Evolutionary conservation across 2,113 vertebrate genomes (phyloP).

Genomic region (Rhabdornis inornatus): DNA sequence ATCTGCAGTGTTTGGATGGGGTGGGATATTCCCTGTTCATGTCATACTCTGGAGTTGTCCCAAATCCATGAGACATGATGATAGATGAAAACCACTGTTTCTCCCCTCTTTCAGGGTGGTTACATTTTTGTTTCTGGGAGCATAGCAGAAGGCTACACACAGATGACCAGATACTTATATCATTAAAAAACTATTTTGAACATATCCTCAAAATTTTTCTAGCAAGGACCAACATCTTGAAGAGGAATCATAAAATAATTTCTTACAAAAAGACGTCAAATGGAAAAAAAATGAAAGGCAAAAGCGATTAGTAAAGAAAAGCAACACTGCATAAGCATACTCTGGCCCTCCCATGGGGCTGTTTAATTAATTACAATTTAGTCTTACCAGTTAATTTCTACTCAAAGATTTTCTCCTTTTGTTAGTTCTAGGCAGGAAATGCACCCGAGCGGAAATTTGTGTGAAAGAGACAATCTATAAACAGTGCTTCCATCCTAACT

Average conservation of each 20-base stretch:
- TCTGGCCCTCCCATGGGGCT: not conserved
- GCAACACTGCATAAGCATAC: not conserved
- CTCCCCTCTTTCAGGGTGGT: not conserved
- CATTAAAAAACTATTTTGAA: not conserved
- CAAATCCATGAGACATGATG: not conserved
- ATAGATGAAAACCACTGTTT: not conserved
- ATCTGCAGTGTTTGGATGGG: not conserved
- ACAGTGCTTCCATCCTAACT: not conserved
- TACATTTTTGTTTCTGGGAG: not conserved
- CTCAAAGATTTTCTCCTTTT: not conserved
- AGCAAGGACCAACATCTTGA: not conserved
- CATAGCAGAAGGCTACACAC: not conserved
- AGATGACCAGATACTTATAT: not conserved
- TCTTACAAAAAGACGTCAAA: not conserved
- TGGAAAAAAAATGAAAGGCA: not conserved
- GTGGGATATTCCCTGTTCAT: not conserved
- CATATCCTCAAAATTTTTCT: not conserved
- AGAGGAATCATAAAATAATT: not conserved
- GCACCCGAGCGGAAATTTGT: not conserved
- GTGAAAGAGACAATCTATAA: constrained; percentile 12
- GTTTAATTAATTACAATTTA: not conserved
- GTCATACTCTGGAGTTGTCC: constrained; percentile 17
- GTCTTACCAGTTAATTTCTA: not conserved
- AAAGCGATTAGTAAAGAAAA: not conserved
- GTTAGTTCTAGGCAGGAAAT: not conserved